Percentiles rank a stretch among this genome's conserved stretches.
Conservation (phyloP, 1,140 invertebrate species). For the Sminthurides bifidus region DNA sequence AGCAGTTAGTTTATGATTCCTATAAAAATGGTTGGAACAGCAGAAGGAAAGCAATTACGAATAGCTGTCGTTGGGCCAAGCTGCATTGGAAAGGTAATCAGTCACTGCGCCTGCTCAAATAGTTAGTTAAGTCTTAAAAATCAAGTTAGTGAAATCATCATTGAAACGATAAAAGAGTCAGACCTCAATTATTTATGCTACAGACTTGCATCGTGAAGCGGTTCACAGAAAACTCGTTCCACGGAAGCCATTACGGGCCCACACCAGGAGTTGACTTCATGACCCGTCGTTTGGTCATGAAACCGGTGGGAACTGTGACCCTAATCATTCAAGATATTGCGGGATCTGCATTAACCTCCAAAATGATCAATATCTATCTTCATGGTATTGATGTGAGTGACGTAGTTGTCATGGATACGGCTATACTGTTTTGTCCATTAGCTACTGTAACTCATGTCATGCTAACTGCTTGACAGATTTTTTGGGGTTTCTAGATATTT, state of each 20-base stretch:
- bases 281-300: conserved; percentile 20
- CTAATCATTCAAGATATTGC: conserved; percentile 28
- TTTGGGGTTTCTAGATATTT: conserved; percentile 23
- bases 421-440: neutral
- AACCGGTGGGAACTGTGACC: conserved; percentile 24
- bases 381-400: conserved; percentile 27
- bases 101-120: neutral
- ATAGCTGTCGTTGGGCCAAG: conserved; percentile 21
- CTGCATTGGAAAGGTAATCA: conserved; percentile 27
- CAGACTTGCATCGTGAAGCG: conserved; percentile 30
- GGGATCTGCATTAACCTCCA: conserved; percentile 23
- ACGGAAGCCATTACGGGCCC: conserved; percentile 28
- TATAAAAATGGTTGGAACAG: too few relatives aligned
- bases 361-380: conserved; percentile 30
- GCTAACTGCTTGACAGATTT: neutral
- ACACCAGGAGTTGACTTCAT: conserved; percentile 28
- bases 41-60: conserved; percentile 24
- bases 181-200: conserved; percentile 4
- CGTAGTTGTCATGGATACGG: too few relatives aligned
- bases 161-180: neutral
- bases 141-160: neutral
- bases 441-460: neutral
- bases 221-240: conserved; percentile 29
- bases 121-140: neutral
- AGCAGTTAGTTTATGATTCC: too few relatives aligned